Evolutionary conservation across 1,140 invertebrate species (phyloP).

Genomic region (Lasioglossum baleicum): DNA sequence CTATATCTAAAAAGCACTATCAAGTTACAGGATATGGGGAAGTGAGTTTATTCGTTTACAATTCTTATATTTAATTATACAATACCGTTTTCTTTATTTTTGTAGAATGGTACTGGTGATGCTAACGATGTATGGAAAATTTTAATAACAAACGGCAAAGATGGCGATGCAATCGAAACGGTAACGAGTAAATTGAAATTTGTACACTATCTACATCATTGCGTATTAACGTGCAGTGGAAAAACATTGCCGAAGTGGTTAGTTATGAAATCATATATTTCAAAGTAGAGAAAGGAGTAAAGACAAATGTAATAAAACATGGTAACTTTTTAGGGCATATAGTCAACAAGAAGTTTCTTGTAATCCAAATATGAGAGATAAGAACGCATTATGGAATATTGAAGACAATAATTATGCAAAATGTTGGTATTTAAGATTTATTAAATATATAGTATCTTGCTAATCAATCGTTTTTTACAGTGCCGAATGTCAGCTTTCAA

Average conservation of each 20-base stretch:
- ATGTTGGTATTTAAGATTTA: too few relatives aligned
- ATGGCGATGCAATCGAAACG: slow-evolving; percentile 88
- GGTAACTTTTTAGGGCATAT: slow-evolving; percentile 83
- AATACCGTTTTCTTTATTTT: too few relatives aligned
- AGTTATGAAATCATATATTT: slow-evolving; percentile 49
- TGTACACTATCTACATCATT: slow-evolving; percentile 94
- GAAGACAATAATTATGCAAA: slow-evolving; percentile 92
- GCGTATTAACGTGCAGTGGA: slow-evolving; percentile 91
- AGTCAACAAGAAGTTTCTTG: slow-evolving; percentile 98
- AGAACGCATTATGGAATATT: slow-evolving; percentile 94
- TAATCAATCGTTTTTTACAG: slow-evolving; percentile 80
- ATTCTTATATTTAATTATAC: slow-evolving; percentile 16
- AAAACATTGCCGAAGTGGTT: slow-evolving; percentile 95
- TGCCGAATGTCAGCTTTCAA: slow-evolving; percentile 96
- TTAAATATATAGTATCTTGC: too few relatives aligned
- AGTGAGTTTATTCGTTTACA: slow-evolving; percentile 80
- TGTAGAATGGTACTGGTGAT: slow-evolving; percentile 94
- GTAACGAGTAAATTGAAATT: slow-evolving; percentile 93
- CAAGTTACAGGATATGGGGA: slow-evolving; percentile 98
- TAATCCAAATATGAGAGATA: slow-evolving; percentile 93
- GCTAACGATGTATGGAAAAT: slow-evolving; percentile 97
- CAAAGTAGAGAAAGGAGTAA: neutral
- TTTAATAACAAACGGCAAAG: slow-evolving; percentile 85
- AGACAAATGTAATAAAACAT: slow-evolving; percentile 23
- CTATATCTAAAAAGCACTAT: slow-evolving; percentile 93